Conservation (phyloP, 2,888 invertebrate species). For the Amiota minor region DNA sequence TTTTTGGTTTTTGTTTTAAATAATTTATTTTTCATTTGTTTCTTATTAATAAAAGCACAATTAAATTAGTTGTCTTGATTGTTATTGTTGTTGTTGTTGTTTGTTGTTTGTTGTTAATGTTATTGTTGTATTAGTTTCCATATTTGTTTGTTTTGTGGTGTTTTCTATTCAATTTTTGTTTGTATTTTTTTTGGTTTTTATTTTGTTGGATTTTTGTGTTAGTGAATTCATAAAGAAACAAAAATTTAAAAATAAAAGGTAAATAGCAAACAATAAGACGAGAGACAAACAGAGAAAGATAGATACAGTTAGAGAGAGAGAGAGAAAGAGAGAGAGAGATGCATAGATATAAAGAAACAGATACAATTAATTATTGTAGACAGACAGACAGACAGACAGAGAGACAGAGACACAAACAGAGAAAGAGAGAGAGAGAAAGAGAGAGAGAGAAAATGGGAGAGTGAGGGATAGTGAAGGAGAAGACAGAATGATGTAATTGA, state of each 20-base stretch:
- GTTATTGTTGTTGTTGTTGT: slow-evolving; percentile 5
- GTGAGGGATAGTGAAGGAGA: too few species aligned
- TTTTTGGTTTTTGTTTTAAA: not conserved
- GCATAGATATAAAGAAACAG: too few species aligned
- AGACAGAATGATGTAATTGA: not conserved
- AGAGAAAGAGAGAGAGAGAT: not conserved
- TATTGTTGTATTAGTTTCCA: slow-evolving; percentile 14
- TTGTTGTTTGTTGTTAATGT: slow-evolving; percentile 2
- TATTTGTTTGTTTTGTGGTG: not conserved
- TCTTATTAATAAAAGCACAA: slow-evolving; percentile 27
- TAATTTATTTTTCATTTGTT: slow-evolving; percentile 1
- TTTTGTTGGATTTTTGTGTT: slow-evolving; percentile 17
- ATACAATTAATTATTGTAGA: not conserved
- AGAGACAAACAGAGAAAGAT: not conserved
- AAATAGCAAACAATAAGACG: not conserved
- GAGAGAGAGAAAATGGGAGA: not conserved
- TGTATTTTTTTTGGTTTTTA: not conserved
- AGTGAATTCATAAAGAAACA: not conserved
- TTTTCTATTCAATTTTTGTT: not conserved
- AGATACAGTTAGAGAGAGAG: not conserved
- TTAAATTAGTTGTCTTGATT: slow-evolving; percentile 16
- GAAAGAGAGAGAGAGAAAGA: not conserved
- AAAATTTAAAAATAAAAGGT: slow-evolving; percentile 1
- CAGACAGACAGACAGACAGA: not conserved
- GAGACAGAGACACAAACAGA: not conserved